A percentile compares a stretch with the other conserved stretches of the same genome.
phyloP scores from a whole-genome alignment of 2,797 vertebrate genomes.

The Chelon auratus region DNA sequence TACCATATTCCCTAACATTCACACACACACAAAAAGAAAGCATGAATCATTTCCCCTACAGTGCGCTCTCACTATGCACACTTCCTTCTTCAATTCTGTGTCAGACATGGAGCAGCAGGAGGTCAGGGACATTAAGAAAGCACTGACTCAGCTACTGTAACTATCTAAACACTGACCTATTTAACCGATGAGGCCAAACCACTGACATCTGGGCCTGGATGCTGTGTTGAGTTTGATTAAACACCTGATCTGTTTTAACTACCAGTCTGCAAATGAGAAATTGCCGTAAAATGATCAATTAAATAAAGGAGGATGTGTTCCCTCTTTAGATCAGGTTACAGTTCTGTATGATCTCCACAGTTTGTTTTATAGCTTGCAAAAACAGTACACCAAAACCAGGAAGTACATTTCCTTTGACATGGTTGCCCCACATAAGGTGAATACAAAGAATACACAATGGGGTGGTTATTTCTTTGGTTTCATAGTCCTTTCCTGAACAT shows the following conservation, averaged over 20 bases:
- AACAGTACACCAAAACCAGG: neutral
- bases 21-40: slow-evolving; percentile 35
- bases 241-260: no score
- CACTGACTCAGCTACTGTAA: slow-evolving; percentile 55
- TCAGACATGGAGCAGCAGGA: slow-evolving; percentile 12
- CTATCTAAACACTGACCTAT: neutral
- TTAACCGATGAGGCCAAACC: neutral
- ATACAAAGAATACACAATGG: no score
- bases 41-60: slow-evolving; percentile 33
- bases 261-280: no score
- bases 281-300: no score
- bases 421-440: neutral
- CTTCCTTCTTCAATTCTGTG: slow-evolving; percentile 53
- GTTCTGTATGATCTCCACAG: no score
- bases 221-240: neutral
- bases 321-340: no score
- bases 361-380: neutral
- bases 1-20: slow-evolving; percentile 92
- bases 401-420: neutral
- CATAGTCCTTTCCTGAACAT: neutral
- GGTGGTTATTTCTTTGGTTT: neutral
- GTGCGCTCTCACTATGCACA: slow-evolving; percentile 49
- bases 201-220: neutral
- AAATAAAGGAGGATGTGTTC: no score
- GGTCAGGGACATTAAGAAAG: slow-evolving; percentile 37